A percentile compares a stretch with the other conserved stretches of the same genome.
Evolutionary conservation across 2,888 invertebrate genomes (phyloP).

Genomic region (Nomada lathburiana): DNA sequence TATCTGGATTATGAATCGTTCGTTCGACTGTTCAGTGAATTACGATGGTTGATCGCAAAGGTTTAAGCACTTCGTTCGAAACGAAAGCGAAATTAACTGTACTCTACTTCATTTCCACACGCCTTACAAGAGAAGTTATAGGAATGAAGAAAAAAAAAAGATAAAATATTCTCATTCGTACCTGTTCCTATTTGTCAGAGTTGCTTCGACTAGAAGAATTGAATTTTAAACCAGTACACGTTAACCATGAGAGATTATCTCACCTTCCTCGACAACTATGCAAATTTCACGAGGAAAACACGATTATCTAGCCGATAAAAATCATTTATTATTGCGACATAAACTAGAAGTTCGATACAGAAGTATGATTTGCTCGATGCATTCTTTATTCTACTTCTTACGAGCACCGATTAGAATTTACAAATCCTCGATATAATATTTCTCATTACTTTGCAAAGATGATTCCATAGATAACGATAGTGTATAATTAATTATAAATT

Average conservation of each 20-base stretch:
- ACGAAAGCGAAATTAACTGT: not conserved
- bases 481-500: too few species aligned
- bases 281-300: constrained; percentile 2
- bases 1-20: not conserved
- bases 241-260: constrained; percentile 24
- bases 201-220: not conserved
- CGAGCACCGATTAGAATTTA: not conserved
- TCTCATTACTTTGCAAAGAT: too few species aligned
- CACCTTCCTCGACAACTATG: constrained; percentile 11
- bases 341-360: not conserved
- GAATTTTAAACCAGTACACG: constrained; percentile 6
- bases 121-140: not conserved
- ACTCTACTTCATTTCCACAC: not conserved
- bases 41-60: not conserved
- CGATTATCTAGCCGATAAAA: not conserved
- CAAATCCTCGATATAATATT: too few species aligned
- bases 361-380: not conserved
- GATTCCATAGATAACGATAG: too few species aligned
- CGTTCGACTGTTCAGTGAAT: not conserved
- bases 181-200: not conserved
- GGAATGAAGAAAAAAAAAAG: not conserved
- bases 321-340: not conserved
- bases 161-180: not conserved
- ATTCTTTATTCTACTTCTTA: not conserved
- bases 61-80: not conserved